phyloP scores from a whole-genome alignment of 2,113 vertebrate genomes.

The Toxotes jaculatrix region DNA sequence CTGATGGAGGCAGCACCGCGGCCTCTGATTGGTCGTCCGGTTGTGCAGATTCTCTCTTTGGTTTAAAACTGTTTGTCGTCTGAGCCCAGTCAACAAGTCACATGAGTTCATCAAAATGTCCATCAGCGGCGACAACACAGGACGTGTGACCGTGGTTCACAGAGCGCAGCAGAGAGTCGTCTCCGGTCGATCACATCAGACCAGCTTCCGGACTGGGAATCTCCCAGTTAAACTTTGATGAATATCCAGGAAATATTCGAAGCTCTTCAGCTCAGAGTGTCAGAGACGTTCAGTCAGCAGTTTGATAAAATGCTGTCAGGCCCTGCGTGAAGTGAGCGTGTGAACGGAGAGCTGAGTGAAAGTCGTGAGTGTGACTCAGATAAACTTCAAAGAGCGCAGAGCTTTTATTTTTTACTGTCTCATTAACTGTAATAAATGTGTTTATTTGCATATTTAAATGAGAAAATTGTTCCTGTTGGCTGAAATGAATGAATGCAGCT shows the following conservation, averaged over 20 bases:
- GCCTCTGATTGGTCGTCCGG: constrained; percentile 31
- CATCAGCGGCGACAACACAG: no score
- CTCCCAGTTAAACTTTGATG: constrained; percentile 34
- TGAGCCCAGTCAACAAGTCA: not conserved
- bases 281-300: not conserved
- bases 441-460: constrained; percentile 64
- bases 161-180: not conserved
- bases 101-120: not conserved
- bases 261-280: constrained; percentile 11
- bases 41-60: not conserved
- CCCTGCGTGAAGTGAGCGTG: not conserved
- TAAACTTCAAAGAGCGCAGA: not conserved
- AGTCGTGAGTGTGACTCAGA: not conserved
- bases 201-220: not conserved
- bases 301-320: not conserved
- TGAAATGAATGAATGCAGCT: constrained; percentile 57
- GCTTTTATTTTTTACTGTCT: constrained; percentile 20
- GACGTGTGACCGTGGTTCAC: no score
- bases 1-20: not conserved
- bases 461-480: constrained; percentile 60
- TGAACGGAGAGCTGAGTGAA: not conserved
- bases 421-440: constrained; percentile 46
- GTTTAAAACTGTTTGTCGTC: not conserved
- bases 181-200: constrained; percentile 1
- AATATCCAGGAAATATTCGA: constrained; percentile 12